A percentile compares a stretch with the other conserved stretches of the same genome.
Conservation (phyloP, 1,140 invertebrate species). For the Tetragnatha versicolor region DNA sequence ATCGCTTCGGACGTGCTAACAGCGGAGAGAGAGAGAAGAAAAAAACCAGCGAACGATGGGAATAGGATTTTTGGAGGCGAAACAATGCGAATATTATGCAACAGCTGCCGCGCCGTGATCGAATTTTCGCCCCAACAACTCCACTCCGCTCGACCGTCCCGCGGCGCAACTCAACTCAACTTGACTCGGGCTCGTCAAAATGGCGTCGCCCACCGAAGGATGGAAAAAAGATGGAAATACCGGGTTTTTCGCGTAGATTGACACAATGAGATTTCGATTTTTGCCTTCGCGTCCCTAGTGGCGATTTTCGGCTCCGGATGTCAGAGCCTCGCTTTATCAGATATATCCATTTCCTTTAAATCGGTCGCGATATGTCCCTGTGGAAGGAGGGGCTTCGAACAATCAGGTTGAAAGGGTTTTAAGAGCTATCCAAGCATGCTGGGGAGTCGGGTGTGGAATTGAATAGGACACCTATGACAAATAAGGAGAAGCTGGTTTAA, state of each 20-base stretch:
- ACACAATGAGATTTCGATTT: slow-evolving; percentile 45
- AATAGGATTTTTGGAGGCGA: slow-evolving; percentile 42
- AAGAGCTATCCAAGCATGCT: background rate
- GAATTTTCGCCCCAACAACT: slow-evolving; percentile 49
- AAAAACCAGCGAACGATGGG: background rate
- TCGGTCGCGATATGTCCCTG: slow-evolving; percentile 4
- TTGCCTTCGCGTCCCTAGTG: slow-evolving; percentile 5
- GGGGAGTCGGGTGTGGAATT: background rate
- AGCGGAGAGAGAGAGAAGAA: background rate
- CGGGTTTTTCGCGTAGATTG: slow-evolving; percentile 17
- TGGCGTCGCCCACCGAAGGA: background rate
- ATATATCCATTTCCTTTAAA: slow-evolving; percentile 37
- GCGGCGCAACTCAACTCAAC: slow-evolving; percentile 28
- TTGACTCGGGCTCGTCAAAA: slow-evolving; percentile 44
- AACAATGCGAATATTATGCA: slow-evolving; percentile 49
- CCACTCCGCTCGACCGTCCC: slow-evolving; percentile 40
- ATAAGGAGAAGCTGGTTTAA: background rate
- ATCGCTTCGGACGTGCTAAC: slow-evolving; percentile 40
- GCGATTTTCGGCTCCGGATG: slow-evolving; percentile 35
- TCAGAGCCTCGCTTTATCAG: slow-evolving; percentile 33
- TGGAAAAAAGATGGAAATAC: slow-evolving; percentile 33
- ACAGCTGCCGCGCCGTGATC: slow-evolving; percentile 45
- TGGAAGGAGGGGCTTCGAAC: slow-evolving; percentile 1
- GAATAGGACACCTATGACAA: background rate
- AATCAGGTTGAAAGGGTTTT: slow-evolving; percentile 42